Evolutionary conservation across 2,888 invertebrate species (phyloP).

Genomic region (Macrosoma leucophasiata): DNA sequence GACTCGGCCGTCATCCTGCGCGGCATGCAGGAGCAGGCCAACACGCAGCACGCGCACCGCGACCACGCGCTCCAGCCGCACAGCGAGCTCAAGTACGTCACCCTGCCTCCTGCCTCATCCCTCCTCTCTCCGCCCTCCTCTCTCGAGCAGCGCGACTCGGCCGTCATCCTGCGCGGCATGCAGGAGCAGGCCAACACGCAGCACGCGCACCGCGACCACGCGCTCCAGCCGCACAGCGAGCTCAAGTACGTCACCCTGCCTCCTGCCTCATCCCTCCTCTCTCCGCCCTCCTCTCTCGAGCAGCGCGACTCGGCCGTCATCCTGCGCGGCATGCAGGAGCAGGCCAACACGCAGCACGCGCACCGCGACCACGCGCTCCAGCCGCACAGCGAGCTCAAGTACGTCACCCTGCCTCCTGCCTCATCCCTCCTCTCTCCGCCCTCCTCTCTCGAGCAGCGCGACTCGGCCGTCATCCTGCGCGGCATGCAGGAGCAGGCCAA

Average conservation of each 20-base stretch:
- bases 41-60: constrained; percentile 82
- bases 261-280: too few relatives aligned
- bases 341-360: constrained; percentile 80
- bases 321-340: constrained; percentile 83
- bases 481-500: constrained; percentile 80
- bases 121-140: too few relatives aligned
- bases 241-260: too few relatives aligned
- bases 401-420: too few relatives aligned
- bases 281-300: too few relatives aligned
- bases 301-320: constrained; percentile 89
- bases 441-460: constrained; percentile 79
- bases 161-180: constrained; percentile 90
- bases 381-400: constrained; percentile 79
- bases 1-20: constrained; percentile 91
- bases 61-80: constrained; percentile 65
- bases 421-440: too few relatives aligned
- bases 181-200: constrained; percentile 81
- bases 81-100: constrained; percentile 84
- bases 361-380: constrained; percentile 75
- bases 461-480: constrained; percentile 91
- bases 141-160: constrained; percentile 82
- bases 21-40: constrained; percentile 79
- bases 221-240: constrained; percentile 64
- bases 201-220: constrained; percentile 78
- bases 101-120: too few relatives aligned